A percentile compares a stretch with the other conserved stretches of the same genome.
phyloP scores from a whole-genome alignment of 2,797 vertebrate species.

The Pseudomugil gertrudae region DNA sequence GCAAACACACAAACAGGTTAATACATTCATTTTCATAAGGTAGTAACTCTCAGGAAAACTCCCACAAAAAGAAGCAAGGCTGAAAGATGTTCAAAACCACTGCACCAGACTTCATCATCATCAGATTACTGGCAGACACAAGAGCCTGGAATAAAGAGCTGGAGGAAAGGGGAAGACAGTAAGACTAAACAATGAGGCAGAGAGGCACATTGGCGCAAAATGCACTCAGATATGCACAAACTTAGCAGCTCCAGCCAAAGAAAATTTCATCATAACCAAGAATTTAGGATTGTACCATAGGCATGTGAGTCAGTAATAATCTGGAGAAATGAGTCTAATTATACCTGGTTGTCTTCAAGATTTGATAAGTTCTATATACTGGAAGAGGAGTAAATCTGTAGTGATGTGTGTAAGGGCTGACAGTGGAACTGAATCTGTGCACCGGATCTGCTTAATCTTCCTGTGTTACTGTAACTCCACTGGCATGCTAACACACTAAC shows the following conservation, averaged over 20 bases:
- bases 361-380: slow-evolving; percentile 51
- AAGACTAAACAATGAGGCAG: slow-evolving; percentile 26
- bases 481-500: slow-evolving; percentile 17
- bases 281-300: slow-evolving; percentile 18
- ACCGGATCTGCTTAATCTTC: slow-evolving; percentile 42
- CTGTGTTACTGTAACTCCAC: slow-evolving; percentile 29
- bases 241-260: slow-evolving; percentile 21
- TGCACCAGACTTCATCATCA: slow-evolving; percentile 64
- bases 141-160: slow-evolving; percentile 47
- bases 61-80: slow-evolving; percentile 42
- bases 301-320: slow-evolving; percentile 35
- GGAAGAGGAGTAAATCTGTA: slow-evolving; percentile 39
- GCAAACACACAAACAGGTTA: slow-evolving; percentile 49
- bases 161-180: slow-evolving; percentile 39
- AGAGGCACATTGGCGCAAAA: slow-evolving; percentile 17
- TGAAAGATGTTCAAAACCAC: slow-evolving; percentile 66
- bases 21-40: slow-evolving; percentile 50
- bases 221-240: slow-evolving; percentile 17
- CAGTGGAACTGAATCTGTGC: slow-evolving; percentile 70
- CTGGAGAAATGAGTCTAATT: slow-evolving; percentile 30
- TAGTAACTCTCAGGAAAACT: slow-evolving; percentile 58
- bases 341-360: slow-evolving; percentile 37
- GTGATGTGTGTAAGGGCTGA: slow-evolving; percentile 67
- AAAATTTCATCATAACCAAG: slow-evolving; percentile 34
- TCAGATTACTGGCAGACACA: slow-evolving; percentile 49